phyloP scores from a whole-genome alignment of 2,888 invertebrate genomes.

The Lithodes maja region DNA sequence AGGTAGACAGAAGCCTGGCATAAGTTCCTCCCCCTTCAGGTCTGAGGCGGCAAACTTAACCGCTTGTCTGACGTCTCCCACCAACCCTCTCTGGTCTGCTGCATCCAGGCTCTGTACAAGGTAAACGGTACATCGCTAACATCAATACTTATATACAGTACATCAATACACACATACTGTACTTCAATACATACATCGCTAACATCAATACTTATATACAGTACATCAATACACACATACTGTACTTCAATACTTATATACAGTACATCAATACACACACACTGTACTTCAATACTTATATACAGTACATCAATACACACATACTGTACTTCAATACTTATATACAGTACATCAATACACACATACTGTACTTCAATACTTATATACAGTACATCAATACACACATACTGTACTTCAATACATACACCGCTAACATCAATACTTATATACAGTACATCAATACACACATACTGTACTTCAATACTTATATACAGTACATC shows the following conservation, averaged over 20 bases:
- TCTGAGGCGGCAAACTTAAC: constrained; percentile 93
- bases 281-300: too few relatives aligned
- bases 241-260: too few relatives aligned
- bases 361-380: too few relatives aligned
- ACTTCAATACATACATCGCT: too few relatives aligned
- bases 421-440: too few relatives aligned
- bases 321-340: too few relatives aligned
- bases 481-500: too few relatives aligned
- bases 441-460: too few relatives aligned
- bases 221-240: neutral
- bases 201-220: too few relatives aligned
- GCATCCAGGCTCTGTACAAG: constrained; percentile 77
- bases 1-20: constrained; percentile 95
- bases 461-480: neutral
- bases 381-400: neutral
- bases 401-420: too few relatives aligned
- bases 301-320: neutral
- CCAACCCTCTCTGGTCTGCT: constrained; percentile 88
- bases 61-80: constrained; percentile 92
- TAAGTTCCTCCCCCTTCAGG: constrained; percentile 82
- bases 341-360: neutral
- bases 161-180: neutral
- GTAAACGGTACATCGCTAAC: too few relatives aligned
- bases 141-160: too few relatives aligned
- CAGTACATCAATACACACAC: neutral